These are phyloP conservation scores for Ophonus ardosiacus DNA, from an alignment of 2,888 invertebrate genomes.

Conservation along the genomic window DNA sequence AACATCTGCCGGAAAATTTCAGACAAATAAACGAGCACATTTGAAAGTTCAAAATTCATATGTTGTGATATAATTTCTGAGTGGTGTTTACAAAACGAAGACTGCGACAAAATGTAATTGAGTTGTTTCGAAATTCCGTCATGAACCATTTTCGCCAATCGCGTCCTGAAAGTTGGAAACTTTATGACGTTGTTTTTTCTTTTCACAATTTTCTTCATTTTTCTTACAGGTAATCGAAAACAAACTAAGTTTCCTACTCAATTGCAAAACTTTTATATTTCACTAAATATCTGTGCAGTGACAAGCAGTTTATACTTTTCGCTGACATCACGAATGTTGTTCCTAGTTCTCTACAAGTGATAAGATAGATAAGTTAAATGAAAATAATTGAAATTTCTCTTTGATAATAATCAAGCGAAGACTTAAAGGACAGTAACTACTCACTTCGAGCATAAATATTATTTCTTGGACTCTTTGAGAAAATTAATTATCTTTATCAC, in stretches of 20 bases:
- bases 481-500: too few species aligned
- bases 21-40: not conserved
- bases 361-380: too few species aligned
- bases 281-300: slow-evolving; percentile 25
- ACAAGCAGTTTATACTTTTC: slow-evolving; percentile 5
- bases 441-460: too few species aligned
- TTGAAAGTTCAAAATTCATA: not conserved
- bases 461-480: too few species aligned
- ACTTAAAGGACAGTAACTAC: too few species aligned
- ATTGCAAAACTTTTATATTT: slow-evolving; percentile 24
- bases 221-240: slow-evolving; percentile 43
- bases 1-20: not conserved
- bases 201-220: slow-evolving; percentile 35
- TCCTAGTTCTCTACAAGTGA: too few species aligned
- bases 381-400: too few species aligned
- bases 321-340: not conserved
- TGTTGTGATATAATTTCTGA: not conserved
- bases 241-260: slow-evolving; percentile 37
- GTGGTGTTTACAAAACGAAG: not conserved
- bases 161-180: slow-evolving; percentile 6
- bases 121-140: slow-evolving; percentile 21
- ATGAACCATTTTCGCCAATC: slow-evolving; percentile 17
- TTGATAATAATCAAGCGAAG: too few species aligned
- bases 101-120: slow-evolving; percentile 8
- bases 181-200: slow-evolving; percentile 20